Percentiles rank a stretch among this genome's conserved stretches.
phyloP scores from a whole-genome alignment of 2,113 vertebrate genomes.

The Marmota flaviventris region DNA sequence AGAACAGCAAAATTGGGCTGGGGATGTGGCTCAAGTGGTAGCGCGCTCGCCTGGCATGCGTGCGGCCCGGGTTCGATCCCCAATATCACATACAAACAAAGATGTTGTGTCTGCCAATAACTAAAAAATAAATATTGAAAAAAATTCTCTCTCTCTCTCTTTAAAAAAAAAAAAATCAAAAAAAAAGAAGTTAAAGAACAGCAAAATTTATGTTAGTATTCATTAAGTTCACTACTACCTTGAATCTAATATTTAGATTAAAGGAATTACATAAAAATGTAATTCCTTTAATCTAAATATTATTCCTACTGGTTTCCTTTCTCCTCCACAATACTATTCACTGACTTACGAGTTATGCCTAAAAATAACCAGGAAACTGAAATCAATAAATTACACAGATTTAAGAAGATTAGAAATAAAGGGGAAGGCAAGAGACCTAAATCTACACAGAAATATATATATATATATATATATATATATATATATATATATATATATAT shows the following conservation, averaged over 20 bases:
- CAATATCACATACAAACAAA: too few relatives aligned
- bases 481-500: too few relatives aligned
- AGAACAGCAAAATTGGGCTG: background rate
- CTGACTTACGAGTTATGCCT: background rate
- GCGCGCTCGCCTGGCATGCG: too few relatives aligned
- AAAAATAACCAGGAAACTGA: constrained; percentile 48
- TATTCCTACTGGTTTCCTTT: constrained; percentile 26
- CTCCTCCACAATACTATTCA: constrained; percentile 30
- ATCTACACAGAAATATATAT: background rate
- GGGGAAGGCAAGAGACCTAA: background rate
- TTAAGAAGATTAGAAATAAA: background rate
- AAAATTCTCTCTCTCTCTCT: too few relatives aligned
- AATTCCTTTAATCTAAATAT: constrained; percentile 23
- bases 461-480: background rate
- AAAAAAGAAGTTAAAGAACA: background rate
- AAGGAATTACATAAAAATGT: constrained; percentile 49
- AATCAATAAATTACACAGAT: background rate
- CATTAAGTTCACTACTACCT: constrained; percentile 37
- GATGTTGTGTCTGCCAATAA: too few relatives aligned
- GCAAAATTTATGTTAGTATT: background rate
- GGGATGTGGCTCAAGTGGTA: too few relatives aligned
- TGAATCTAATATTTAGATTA: background rate
- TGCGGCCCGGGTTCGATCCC: too few relatives aligned
- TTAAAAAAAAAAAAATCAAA: too few relatives aligned
- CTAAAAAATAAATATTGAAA: too few relatives aligned